Conservation (phyloP, 2,113 vertebrate genomes). For the Micromys minutus region DNA sequence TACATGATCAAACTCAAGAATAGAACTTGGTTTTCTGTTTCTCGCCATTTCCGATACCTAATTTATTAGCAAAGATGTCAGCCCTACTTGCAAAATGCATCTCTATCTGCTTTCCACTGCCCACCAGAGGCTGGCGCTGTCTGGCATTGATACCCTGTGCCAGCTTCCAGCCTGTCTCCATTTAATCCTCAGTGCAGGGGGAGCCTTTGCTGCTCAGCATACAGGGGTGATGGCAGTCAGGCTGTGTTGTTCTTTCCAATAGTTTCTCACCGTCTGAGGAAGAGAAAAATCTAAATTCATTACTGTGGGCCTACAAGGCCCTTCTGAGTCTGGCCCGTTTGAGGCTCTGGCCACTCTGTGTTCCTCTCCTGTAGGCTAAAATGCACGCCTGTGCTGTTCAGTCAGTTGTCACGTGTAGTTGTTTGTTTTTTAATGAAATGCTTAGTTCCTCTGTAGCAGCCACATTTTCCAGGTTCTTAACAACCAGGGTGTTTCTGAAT, state of each 20-base stretch:
- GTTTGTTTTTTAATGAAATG: not conserved
- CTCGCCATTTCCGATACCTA: not conserved
- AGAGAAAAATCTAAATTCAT: not conserved
- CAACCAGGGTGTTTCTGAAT: not conserved
- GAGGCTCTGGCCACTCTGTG: not conserved
- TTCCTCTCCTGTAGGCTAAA: not conserved
- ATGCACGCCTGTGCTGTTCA: not conserved
- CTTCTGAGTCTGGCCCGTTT: not conserved
- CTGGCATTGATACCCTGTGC: not conserved
- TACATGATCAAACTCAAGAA: not conserved
- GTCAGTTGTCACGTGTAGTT: no score
- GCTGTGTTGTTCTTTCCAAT: not conserved
- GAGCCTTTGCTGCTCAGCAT: not conserved
- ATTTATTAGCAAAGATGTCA: not conserved
- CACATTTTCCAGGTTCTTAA: not conserved
- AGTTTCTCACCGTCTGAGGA: not conserved
- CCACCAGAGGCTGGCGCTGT: not conserved
- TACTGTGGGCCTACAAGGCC: not conserved
- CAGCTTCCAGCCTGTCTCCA: not conserved
- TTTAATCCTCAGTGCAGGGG: not conserved
- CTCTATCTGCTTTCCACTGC: not conserved
- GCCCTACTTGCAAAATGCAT: not conserved
- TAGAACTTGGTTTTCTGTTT: constrained; percentile 35
- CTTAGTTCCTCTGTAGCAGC: not conserved
- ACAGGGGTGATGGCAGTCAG: not conserved